Evolutionary conservation across 2,797 vertebrate species (phyloP).

Genomic region (Bovichtus variegatus): DNA sequence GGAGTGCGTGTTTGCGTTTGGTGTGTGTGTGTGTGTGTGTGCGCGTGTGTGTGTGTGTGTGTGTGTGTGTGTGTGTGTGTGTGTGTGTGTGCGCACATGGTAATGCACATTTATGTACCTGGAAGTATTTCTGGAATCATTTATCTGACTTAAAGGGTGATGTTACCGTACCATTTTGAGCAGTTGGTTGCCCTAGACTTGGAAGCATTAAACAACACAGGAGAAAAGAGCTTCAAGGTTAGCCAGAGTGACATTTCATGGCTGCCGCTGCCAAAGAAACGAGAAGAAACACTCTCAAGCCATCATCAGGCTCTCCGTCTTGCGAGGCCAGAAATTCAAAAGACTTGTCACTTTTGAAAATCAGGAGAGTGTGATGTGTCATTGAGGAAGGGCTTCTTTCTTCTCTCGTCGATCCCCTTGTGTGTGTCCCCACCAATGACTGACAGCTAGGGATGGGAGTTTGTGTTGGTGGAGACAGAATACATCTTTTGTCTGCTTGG

Average conservation of each 20-base stretch:
- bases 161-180: conserved; percentile 54
- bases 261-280: conserved; percentile 74
- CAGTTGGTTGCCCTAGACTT: conserved; percentile 66
- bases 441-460: conserved; percentile 93
- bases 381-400: conserved; percentile 87
- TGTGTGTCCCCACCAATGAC: conserved; percentile 82
- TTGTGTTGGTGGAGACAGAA: conserved; percentile 90
- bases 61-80: not conserved
- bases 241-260: conserved; percentile 77
- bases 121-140: conserved; percentile 70
- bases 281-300: conserved; percentile 77
- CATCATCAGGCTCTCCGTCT: conserved; percentile 78
- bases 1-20: conserved; percentile 50
- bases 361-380: conserved; percentile 88
- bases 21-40: conserved; percentile 43
- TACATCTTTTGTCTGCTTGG: conserved; percentile 92
- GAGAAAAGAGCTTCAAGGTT: conserved; percentile 75
- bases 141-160: conserved; percentile 70
- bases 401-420: conserved; percentile 79
- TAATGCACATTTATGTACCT: conserved; percentile 65
- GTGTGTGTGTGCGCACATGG: conserved; percentile 49
- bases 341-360: conserved; percentile 88
- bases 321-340: conserved; percentile 82
- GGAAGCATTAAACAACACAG: conserved; percentile 71
- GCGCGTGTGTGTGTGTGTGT: conserved; percentile 31